A percentile compares a stretch with the other conserved stretches of the same genome.
Conservation (phyloP, 2,113 vertebrate species). For the Melanostigma gelatinosum region DNA sequence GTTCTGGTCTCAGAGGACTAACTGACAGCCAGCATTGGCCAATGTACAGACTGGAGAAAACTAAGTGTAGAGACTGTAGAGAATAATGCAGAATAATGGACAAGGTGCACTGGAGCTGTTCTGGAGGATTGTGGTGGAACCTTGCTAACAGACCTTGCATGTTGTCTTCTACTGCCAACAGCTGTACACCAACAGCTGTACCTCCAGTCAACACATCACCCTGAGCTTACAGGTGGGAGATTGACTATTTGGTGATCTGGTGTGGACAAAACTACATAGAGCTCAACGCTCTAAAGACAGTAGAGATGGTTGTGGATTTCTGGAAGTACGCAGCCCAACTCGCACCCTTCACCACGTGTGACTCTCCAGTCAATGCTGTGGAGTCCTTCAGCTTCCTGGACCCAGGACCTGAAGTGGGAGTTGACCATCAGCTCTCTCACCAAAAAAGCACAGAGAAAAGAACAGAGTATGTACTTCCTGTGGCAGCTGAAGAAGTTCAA, state of each 20-base stretch:
- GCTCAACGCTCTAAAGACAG: not conserved
- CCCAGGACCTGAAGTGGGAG: no score
- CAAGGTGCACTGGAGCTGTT: not conserved
- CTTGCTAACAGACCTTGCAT: not conserved
- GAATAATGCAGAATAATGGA: not conserved
- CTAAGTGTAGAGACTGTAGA: not conserved
- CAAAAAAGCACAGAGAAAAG: no score
- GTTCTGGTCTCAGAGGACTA: slow-evolving; percentile 6
- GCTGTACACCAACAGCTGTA: not conserved
- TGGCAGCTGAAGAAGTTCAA: no score
- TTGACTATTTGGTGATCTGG: not conserved
- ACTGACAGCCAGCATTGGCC: not conserved
- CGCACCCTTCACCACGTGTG: no score
- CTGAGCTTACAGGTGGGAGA: not conserved
- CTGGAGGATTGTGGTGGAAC: not conserved
- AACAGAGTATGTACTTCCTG: no score
- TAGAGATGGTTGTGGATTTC: not conserved
- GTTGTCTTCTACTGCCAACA: not conserved
- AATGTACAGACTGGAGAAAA: not conserved
- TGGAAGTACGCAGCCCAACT: no score
- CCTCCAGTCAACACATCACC: not conserved
- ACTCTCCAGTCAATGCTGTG: no score
- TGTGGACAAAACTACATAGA: not conserved
- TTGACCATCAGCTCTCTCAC: no score
- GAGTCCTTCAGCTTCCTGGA: no score